Base-by-base conservation (phyloP, 2,888 invertebrate genomes). In the Drosophila gaucha region DNA sequence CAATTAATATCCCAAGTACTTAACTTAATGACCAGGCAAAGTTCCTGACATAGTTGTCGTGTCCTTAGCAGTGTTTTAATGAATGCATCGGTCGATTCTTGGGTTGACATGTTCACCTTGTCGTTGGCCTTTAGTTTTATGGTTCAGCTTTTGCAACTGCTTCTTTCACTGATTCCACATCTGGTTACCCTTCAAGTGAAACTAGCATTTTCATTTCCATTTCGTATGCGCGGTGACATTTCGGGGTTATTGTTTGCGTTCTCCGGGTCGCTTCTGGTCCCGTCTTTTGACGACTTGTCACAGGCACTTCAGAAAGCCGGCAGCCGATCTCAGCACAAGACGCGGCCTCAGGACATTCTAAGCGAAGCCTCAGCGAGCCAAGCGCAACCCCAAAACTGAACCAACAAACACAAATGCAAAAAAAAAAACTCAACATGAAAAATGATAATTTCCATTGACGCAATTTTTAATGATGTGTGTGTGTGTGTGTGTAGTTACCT, bases 361-460 rank as follows among this genome's bases (percentile, higher is more conserved):
- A 52, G 58, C 60, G 31, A 35, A 51, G 58, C 66, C 55, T 55
- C 49, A 31, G 36, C 76, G 56, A 60, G 54, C 71, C 49, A 36
- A 14, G 26, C 54, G 9, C 72, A 76, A 76, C 72, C 77, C 77
- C 41, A 47, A 69, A 33, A 38, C 12, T 6, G 51, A 77, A 26
- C 63, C 57, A n/a, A n/a, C n/a, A n/a, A n/a, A n/a, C n/a, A n/a
- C n/a, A n/a, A n/a, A n/a, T n/a, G n/a, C n/a, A n/a, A 26, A 22
- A 22, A n/a, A n/a, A 56, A 41, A 51, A 78, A 36, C 24, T 46
- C 56, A 47, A 22, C 86, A 88, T 88, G 89, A 88, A 89, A 86
- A 88, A 88, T 88, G 77, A 88, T 88, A 82, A 88, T 80, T 78
- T 84, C 65, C 68, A 70, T 78, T 72, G 70, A 73, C 65, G 80